A percentile compares a stretch with the other conserved stretches of the same genome.
Conservation (phyloP, 1,140 invertebrate species). For the Calliopsis andreniformis region DNA sequence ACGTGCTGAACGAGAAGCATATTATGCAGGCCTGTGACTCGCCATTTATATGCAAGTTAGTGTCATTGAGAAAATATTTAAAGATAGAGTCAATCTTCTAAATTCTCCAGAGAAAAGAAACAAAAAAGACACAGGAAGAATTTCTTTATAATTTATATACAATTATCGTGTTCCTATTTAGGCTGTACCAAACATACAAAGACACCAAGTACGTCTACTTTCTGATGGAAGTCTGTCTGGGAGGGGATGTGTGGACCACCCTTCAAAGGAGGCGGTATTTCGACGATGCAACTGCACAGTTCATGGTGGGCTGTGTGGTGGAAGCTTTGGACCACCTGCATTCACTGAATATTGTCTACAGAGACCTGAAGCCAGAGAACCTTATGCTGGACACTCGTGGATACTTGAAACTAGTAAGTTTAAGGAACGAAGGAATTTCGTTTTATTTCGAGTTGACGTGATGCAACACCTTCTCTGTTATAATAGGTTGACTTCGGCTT, state of each 20-base stretch:
- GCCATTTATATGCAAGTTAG: slow-evolving; percentile 91
- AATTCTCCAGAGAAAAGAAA: too few species aligned
- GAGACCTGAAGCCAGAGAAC: slow-evolving; percentile 98
- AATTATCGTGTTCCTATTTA: slow-evolving; percentile 73
- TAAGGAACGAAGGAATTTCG: not conserved
- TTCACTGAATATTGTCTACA: slow-evolving; percentile 92
- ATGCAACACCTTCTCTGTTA: too few species aligned
- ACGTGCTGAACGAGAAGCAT: slow-evolving; percentile 95
- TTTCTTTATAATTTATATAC: not conserved
- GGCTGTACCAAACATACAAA: slow-evolving; percentile 96
- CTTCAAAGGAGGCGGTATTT: slow-evolving; percentile 90
- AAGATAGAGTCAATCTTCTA: too few species aligned
- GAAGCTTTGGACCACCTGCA: slow-evolving; percentile 96
- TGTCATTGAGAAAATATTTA: too few species aligned
- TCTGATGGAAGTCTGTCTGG: slow-evolving; percentile 97
- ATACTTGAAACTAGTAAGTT: slow-evolving; percentile 93
- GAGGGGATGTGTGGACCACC: slow-evolving; percentile 98
- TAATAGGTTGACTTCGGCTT: slow-evolving; percentile 99
- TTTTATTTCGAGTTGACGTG: too few species aligned
- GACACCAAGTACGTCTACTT: slow-evolving; percentile 98
- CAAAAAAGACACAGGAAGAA: not conserved
- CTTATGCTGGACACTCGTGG: slow-evolving; percentile 92
- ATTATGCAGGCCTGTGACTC: slow-evolving; percentile 92
- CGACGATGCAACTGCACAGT: slow-evolving; percentile 91
- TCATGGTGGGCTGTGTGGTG: slow-evolving; percentile 95